These are phyloP conservation scores for Eulemur rubriventer DNA, from an alignment of 2,797 vertebrate species.

Conservation along the genomic window DNA sequence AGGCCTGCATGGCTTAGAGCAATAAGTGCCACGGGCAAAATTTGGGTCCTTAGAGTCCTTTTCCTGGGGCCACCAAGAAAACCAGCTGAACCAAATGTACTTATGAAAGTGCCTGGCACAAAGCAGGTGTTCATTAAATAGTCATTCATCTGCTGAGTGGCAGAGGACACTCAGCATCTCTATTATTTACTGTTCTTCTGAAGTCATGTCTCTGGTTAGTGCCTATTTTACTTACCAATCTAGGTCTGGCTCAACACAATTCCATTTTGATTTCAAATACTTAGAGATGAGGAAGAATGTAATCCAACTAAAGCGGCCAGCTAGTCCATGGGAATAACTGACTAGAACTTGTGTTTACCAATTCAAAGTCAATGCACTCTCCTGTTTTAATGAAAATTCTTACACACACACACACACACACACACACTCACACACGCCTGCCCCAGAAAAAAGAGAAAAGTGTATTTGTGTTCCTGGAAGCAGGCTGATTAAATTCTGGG, in stretches of 20 bases:
- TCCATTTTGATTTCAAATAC: background rate
- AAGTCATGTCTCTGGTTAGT: background rate
- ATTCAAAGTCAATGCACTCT: background rate
- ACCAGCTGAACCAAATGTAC: background rate
- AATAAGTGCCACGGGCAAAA: background rate
- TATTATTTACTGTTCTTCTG: background rate
- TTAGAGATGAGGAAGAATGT: background rate
- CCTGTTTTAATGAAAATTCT: background rate
- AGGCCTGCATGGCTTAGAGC: background rate
- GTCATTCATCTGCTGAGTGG: background rate
- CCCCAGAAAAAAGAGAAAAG: background rate
- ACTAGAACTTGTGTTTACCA: background rate
- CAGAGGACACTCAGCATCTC: background rate
- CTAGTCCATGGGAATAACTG: background rate
- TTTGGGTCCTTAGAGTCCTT: background rate
- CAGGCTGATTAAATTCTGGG: background rate
- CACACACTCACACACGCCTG: background rate
- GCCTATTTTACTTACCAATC: background rate
- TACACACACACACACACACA: background rate
- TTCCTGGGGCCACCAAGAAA: background rate
- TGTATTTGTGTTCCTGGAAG: conserved; percentile 26
- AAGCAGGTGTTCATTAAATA: background rate
- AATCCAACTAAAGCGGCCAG: background rate
- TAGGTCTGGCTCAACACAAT: background rate
- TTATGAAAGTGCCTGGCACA: background rate